Evolutionary conservation across 2,113 vertebrate species (phyloP).

Genomic region (Labeo rohita): DNA sequence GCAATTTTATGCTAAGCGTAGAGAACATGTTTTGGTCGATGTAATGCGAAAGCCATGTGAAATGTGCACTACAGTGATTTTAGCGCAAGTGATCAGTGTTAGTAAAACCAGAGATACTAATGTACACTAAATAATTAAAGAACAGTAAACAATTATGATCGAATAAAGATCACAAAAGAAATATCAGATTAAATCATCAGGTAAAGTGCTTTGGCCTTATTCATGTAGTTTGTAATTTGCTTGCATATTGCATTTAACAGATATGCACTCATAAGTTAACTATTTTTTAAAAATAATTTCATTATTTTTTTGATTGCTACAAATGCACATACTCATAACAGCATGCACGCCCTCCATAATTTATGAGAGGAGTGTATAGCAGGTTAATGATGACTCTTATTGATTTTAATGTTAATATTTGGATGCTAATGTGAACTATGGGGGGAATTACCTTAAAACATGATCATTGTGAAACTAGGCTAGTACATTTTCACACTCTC

Average conservation of each 20-base stretch:
- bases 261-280: neutral
- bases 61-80: neutral
- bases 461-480: constrained; percentile 27
- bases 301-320: neutral
- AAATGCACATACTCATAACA: neutral
- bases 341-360: neutral
- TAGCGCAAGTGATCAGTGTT: neutral
- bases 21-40: neutral
- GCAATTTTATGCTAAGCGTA: neutral
- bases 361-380: neutral
- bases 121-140: neutral
- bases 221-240: neutral
- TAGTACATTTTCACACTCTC: neutral
- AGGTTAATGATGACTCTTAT: neutral
- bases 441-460: neutral
- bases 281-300: neutral
- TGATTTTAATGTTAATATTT: neutral
- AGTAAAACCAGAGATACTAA: neutral
- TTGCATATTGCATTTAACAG: neutral
- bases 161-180: neutral
- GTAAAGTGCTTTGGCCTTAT: neutral
- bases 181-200: neutral
- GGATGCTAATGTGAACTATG: neutral
- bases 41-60: neutral
- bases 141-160: neutral